These are phyloP conservation scores for Bactericera cockerelli DNA, from an alignment of 1,140 invertebrate genomes.

Conservation along the genomic window DNA sequence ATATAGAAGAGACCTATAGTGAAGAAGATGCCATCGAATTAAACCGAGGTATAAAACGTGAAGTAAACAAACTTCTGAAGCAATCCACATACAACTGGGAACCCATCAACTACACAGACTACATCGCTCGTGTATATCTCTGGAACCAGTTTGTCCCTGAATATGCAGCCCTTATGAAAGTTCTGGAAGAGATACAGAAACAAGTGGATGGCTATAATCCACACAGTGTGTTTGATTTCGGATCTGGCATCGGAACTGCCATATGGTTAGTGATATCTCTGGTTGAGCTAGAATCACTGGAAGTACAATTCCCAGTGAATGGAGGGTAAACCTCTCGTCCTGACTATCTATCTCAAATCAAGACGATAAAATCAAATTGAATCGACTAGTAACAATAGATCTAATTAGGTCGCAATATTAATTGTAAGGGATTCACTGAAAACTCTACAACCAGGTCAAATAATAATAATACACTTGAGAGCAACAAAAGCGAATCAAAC, in stretches of 20 bases:
- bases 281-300: not conserved
- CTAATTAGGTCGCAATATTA: too few species aligned
- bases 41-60: not conserved
- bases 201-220: constrained; percentile 53
- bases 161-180: constrained; percentile 49
- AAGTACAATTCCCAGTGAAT: too few species aligned
- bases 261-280: constrained; percentile 44
- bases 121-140: constrained; percentile 49
- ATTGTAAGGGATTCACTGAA: too few species aligned
- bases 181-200: constrained; percentile 55
- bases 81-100: constrained; percentile 49
- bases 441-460: too few species aligned
- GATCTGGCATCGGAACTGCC: constrained; percentile 70
- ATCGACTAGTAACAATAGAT: too few species aligned
- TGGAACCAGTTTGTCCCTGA: constrained; percentile 48
- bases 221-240: constrained; percentile 69
- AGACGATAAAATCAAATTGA: too few species aligned
- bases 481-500: too few species aligned
- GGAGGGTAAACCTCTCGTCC: too few species aligned
- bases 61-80: constrained; percentile 31
- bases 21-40: not conserved
- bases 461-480: too few species aligned
- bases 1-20: not conserved
- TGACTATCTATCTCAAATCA: too few species aligned
- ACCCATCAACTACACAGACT: constrained; percentile 46